Evolutionary conservation across 2,888 invertebrate species (phyloP).

Genomic region (Epinotia ramella): DNA sequence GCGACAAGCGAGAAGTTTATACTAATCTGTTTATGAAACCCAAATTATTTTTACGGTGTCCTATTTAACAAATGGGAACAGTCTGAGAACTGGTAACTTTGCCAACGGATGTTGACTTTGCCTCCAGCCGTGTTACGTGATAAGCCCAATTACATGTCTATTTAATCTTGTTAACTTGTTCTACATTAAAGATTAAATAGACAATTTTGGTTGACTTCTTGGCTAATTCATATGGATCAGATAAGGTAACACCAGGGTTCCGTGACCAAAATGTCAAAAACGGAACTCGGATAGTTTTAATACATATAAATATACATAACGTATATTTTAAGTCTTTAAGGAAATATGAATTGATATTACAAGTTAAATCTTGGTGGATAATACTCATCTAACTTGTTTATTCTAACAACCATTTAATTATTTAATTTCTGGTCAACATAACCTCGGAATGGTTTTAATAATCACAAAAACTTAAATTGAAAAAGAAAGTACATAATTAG

Average conservation of each 20-base stretch:
- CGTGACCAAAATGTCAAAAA: no score
- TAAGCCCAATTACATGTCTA: neutral
- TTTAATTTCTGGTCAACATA: no score
- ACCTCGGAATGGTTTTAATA: no score
- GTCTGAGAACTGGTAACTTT: constrained; percentile 11
- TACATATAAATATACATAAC: no score
- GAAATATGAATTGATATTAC: neutral
- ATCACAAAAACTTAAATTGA: no score
- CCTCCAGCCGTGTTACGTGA: neutral
- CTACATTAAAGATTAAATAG: no score
- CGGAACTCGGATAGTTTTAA: no score
- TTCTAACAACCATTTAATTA: no score
- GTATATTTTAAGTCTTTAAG: no score
- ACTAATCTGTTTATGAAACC: neutral
- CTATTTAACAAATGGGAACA: constrained; percentile 15
- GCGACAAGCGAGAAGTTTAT: neutral
- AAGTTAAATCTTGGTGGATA: neutral
- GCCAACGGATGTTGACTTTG: constrained; percentile 8
- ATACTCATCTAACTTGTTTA: no score
- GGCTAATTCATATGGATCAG: neutral
- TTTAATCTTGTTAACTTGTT: neutral
- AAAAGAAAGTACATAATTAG: neutral
- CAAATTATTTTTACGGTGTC: neutral
- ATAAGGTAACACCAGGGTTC: neutral
- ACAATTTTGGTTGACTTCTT: neutral